phyloP scores from a whole-genome alignment of 2,797 vertebrate genomes.

The Sebastes matsubarae region DNA sequence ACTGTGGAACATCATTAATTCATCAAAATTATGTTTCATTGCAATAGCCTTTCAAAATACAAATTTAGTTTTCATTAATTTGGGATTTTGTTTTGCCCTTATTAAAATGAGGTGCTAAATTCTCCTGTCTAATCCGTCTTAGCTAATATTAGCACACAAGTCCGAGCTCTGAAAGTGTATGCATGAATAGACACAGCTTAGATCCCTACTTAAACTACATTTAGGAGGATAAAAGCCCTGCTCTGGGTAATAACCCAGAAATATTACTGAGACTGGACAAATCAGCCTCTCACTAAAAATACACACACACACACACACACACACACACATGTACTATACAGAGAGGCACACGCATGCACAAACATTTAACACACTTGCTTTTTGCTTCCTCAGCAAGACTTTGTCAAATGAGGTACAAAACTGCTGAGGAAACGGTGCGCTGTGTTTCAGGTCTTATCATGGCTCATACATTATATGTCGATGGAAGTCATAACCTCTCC shows the following conservation, averaged over 20 bases:
- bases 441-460: constrained; percentile 47
- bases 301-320: neutral
- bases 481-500: constrained; percentile 48
- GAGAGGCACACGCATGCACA: neutral
- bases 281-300: constrained; percentile 12
- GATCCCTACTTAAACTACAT: constrained; percentile 28
- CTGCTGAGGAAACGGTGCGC: constrained; percentile 43
- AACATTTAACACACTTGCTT: constrained; percentile 15
- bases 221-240: constrained; percentile 34
- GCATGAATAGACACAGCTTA: constrained; percentile 25
- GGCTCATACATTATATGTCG: constrained; percentile 44
- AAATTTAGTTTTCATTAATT: constrained; percentile 12
- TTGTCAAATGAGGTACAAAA: constrained; percentile 42
- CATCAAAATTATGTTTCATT: neutral
- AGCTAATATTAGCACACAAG: constrained; percentile 13
- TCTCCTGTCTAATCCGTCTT: constrained; percentile 17
- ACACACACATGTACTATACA: neutral
- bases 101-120: constrained; percentile 12
- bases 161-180: constrained; percentile 4
- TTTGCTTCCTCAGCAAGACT: constrained; percentile 46
- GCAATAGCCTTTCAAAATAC: constrained; percentile 3
- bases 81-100: constrained; percentile 14
- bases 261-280: constrained; percentile 27
- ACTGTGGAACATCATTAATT: constrained; percentile 3
- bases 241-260: constrained; percentile 51